Conservation (phyloP, 1,140 invertebrate genomes). For the Pseudomyrmex pallidus region DNA sequence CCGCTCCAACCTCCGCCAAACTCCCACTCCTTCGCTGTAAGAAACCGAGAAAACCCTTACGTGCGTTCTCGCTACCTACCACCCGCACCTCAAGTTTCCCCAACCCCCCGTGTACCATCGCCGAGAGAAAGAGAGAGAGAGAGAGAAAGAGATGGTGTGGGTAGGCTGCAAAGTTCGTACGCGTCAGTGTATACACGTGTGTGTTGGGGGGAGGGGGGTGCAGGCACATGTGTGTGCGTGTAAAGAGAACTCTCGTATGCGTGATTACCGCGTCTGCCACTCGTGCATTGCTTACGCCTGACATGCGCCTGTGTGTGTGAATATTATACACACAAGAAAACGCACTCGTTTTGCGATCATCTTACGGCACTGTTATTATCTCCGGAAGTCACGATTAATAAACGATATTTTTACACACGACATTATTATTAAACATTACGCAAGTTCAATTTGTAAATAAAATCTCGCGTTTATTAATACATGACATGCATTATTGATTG, state of each 20-base stretch:
- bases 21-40: conserved; percentile 78
- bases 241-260: conserved; percentile 58
- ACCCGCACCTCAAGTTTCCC: conserved; percentile 44
- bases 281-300: conserved; percentile 41
- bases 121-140: not conserved
- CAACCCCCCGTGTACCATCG: conserved; percentile 42
- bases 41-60: conserved; percentile 84
- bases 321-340: not conserved
- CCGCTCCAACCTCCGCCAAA: conserved; percentile 69
- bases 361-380: not conserved
- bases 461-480: too few species aligned
- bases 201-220: not conserved
- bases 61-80: conserved; percentile 76
- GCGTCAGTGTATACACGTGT: conserved; percentile 38
- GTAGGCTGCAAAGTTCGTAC: conserved; percentile 59
- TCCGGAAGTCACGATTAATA: conserved; percentile 26
- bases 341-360: not conserved
- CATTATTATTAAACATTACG: conserved; percentile 1
- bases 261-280: conserved; percentile 53
- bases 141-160: conserved; percentile 28
- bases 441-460: not conserved
- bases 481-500: conserved; percentile 35
- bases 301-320: not conserved
- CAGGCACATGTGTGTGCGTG: not conserved
- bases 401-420: not conserved